These are phyloP conservation scores for Amiota communis DNA, from an alignment of 2,888 invertebrate species.

Conservation along the genomic window DNA sequence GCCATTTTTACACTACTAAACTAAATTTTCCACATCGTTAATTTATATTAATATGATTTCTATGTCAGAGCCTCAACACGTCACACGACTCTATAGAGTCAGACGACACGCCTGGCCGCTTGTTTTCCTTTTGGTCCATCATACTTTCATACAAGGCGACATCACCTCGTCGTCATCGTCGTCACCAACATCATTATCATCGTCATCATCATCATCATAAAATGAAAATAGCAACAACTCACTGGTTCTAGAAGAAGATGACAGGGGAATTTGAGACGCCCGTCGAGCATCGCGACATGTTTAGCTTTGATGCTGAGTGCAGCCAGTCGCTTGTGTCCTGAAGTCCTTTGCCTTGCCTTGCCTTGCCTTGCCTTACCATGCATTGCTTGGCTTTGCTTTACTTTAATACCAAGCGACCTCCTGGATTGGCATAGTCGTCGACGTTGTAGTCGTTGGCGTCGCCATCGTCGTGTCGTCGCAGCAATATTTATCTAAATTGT, in stretches of 20 bases:
- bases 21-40: slow-evolving; percentile 74
- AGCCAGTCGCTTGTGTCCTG: neutral
- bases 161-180: slow-evolving; percentile 25
- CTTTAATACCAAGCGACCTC: neutral
- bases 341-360: too few relatives aligned
- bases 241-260: too few relatives aligned
- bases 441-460: slow-evolving; percentile 8
- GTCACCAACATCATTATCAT: slow-evolving; percentile 28
- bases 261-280: slow-evolving; percentile 33
- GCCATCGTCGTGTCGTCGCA: slow-evolving; percentile 53
- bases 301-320: slow-evolving; percentile 1
- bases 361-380: too few relatives aligned
- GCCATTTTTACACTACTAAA: slow-evolving; percentile 71
- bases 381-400: too few relatives aligned
- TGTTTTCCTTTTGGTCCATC: too few relatives aligned
- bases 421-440: slow-evolving; percentile 35
- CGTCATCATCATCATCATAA: slow-evolving; percentile 7
- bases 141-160: too few relatives aligned
- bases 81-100: slow-evolving; percentile 41
- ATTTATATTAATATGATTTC: slow-evolving; percentile 73
- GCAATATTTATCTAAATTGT: slow-evolving; percentile 73
- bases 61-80: slow-evolving; percentile 56
- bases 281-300: slow-evolving; percentile 35
- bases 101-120: neutral
- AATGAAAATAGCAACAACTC: slow-evolving; percentile 13